Conservation (phyloP, 2,888 invertebrate genomes). For the Hipparchia semele region DNA sequence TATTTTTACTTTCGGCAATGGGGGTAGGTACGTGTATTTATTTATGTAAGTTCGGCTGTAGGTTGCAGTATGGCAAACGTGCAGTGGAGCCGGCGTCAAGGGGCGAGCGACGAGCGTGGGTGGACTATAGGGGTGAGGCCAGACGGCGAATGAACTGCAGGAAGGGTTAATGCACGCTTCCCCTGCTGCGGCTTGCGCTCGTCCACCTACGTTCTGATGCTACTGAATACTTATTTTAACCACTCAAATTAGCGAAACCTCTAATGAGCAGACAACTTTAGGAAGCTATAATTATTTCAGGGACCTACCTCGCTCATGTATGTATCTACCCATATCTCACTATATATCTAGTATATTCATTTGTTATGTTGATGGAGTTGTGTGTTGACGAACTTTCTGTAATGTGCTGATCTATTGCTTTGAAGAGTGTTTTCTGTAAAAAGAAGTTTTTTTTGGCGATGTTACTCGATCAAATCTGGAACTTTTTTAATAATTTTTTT, state of each 20-base stretch:
- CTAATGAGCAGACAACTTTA: constrained; percentile 15
- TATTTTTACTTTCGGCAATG: constrained; percentile 19
- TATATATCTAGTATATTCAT: too few relatives aligned
- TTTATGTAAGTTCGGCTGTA: constrained; percentile 42
- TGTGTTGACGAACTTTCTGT: too few relatives aligned
- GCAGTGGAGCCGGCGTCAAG: constrained; percentile 63
- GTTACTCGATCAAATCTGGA: too few relatives aligned
- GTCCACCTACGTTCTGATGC: constrained; percentile 64
- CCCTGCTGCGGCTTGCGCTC: constrained; percentile 78
- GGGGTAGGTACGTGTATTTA: constrained; percentile 16
- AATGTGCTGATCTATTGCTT: too few relatives aligned
- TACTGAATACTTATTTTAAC: constrained; percentile 48
- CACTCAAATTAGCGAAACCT: constrained; percentile 40
- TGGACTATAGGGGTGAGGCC: constrained; percentile 78
- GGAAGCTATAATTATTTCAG: background rate
- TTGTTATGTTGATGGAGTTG: too few relatives aligned
- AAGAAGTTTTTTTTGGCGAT: too few relatives aligned
- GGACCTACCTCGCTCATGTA: background rate
- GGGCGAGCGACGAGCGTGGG: constrained; percentile 62
- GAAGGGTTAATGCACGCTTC: constrained; percentile 83
- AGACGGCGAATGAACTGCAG: constrained; percentile 85
- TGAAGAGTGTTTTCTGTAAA: too few relatives aligned
- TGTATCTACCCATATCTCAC: too few relatives aligned
- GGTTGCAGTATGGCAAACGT: constrained; percentile 66
- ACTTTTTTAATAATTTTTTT: too few relatives aligned